Evolutionary conservation across 37 sponge, comb jelly and placozoan genomes (phyloP).

Genomic region (Ianthella basta): DNA sequence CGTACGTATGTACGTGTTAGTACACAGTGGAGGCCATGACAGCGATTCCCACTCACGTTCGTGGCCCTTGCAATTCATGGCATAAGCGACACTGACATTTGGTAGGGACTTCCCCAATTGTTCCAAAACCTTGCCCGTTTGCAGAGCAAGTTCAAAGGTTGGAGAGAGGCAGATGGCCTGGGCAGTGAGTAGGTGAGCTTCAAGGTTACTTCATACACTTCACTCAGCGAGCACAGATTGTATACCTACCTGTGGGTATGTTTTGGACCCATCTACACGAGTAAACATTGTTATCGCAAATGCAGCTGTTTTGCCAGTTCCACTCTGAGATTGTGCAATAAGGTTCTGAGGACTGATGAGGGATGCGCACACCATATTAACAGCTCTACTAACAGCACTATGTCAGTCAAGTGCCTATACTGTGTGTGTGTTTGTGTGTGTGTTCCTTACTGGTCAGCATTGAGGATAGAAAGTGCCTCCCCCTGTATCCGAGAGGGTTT

Average conservation of each 20-base stretch:
- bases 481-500: conserved; percentile 95
- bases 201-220: not conserved
- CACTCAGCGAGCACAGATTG: not conserved
- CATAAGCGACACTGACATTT: conserved; percentile 70
- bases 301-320: conserved; percentile 98
- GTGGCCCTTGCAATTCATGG: conserved; percentile 79
- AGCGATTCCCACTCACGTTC: conserved; percentile 35
- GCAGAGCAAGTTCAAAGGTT: conserved; percentile 91
- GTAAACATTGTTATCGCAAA: conserved; percentile 89
- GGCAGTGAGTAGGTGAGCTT: too few relatives aligned
- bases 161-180: conserved; percentile 91
- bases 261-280: conserved; percentile 71
- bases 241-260: conserved; percentile 78
- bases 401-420: too few relatives aligned
- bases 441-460: conserved; percentile 85
- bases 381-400: not conserved
- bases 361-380: too few relatives aligned
- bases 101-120: conserved; percentile 78
- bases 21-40: not conserved
- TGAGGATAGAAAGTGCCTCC: conserved; percentile 85
- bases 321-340: conserved; percentile 97
- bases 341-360: conserved; percentile 73
- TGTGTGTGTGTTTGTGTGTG: too few relatives aligned
- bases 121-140: conserved; percentile 82
- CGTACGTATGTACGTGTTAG: not conserved